phyloP scores from a whole-genome alignment of 2,113 vertebrate genomes.

The Rhodinocichla rosea region DNA sequence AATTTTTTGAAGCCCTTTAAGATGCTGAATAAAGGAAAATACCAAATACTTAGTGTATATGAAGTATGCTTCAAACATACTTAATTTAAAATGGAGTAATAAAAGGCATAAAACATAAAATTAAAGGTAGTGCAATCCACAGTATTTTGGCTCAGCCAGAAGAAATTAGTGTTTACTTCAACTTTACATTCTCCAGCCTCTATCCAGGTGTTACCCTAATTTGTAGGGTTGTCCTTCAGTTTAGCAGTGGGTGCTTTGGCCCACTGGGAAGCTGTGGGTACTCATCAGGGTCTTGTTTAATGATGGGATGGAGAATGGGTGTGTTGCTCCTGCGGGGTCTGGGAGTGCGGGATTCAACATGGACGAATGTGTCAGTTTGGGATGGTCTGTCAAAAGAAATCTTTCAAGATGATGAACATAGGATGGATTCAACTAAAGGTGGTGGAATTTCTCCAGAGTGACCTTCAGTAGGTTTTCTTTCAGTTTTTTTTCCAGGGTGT shows the following conservation, averaged over 20 bases:
- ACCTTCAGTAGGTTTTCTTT: neutral
- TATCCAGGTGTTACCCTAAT: neutral
- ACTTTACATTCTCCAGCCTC: neutral
- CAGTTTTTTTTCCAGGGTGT: neutral
- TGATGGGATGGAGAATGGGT: rapidly evolving
- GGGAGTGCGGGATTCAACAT: rapidly evolving
- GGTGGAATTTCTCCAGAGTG: neutral
- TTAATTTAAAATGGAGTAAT: neutral
- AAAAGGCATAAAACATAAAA: neutral
- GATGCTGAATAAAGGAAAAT: slow-evolving; percentile 53
- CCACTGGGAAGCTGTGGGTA: neutral
- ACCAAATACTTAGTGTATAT: neutral
- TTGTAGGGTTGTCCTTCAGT: neutral
- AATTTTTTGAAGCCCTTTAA: slow-evolving; percentile 77
- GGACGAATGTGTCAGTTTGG: neutral
- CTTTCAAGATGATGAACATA: neutral
- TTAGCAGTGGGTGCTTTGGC: neutral
- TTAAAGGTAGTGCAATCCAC: neutral
- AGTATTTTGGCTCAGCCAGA: neutral
- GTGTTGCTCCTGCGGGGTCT: neutral
- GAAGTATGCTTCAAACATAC: neutral
- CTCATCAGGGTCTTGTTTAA: neutral
- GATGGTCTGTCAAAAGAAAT: neutral
- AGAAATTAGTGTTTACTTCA: neutral
- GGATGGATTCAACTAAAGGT: neutral